Percentiles rank a stretch among this genome's conserved stretches.
phyloP scores from a whole-genome alignment of 2,113 vertebrate species.

The Sebastes fasciatus region DNA sequence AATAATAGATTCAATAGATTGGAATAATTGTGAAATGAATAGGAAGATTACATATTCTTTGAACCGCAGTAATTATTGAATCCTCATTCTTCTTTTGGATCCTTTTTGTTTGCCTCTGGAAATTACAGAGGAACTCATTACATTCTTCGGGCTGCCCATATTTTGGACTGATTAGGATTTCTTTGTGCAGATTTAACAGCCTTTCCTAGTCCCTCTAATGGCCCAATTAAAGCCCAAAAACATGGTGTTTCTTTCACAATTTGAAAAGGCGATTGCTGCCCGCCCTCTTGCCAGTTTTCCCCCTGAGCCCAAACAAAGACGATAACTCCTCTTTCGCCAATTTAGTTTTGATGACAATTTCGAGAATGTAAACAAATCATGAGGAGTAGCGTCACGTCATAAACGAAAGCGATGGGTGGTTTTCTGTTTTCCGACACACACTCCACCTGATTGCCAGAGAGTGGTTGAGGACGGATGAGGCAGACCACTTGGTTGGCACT shows the following conservation, averaged over 20 bases:
- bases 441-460: conserved; percentile 72
- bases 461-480: conserved; percentile 32
- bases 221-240: conserved; percentile 30
- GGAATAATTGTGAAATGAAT: conserved; percentile 6
- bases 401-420: conserved; percentile 44
- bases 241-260: background rate
- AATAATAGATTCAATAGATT: background rate
- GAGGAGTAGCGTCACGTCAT: conserved; percentile 34
- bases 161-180: conserved; percentile 38
- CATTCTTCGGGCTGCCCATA: conserved; percentile 10
- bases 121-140: conserved; percentile 22
- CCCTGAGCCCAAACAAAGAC: background rate
- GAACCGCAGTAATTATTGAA: conserved; percentile 8
- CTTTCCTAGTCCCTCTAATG: conserved; percentile 17
- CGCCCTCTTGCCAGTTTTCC: background rate
- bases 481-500: conserved; percentile 56
- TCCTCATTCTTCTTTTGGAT: conserved; percentile 9
- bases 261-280: background rate
- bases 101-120: background rate
- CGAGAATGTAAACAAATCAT: conserved; percentile 66
- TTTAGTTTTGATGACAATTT: conserved; percentile 53
- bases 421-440: conserved; percentile 39
- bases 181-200: conserved; percentile 27
- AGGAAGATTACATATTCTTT: conserved; percentile 3
- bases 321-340: conserved; percentile 10